Conservation (phyloP, 2,797 vertebrate species). For the Gallinago nigripennis region DNA sequence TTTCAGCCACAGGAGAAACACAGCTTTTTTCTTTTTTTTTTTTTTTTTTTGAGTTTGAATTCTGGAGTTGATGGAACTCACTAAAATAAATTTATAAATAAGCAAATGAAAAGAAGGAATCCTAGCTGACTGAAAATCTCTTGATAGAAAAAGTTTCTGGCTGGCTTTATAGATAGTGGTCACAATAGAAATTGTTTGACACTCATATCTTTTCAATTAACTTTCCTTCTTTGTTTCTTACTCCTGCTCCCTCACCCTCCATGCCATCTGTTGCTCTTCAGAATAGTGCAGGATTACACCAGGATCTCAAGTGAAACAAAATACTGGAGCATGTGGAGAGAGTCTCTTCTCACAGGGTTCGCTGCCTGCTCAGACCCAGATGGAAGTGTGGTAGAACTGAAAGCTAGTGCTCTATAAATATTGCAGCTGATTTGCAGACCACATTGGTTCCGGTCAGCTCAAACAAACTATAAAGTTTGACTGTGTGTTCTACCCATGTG, state of each 20-base stretch:
- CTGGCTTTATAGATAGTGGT: not conserved
- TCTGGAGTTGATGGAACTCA: not conserved
- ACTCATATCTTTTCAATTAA: not conserved
- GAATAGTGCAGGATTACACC: not conserved
- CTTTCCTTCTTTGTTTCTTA: not conserved
- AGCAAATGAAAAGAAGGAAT: not conserved
- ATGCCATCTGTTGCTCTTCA: not conserved
- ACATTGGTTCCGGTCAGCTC: not conserved
- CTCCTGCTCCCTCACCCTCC: not conserved
- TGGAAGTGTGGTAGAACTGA: not conserved
- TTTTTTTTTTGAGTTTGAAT: not conserved
- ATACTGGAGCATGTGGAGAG: not conserved
- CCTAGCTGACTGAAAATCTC: not conserved
- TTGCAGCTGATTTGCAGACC: not conserved
- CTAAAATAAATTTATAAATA: not conserved
- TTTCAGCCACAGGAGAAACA: not conserved
- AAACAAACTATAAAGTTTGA: not conserved
- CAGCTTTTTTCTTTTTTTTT: not conserved
- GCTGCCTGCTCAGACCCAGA: not conserved
- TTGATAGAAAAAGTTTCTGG: not conserved
- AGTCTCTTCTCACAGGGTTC: not conserved
- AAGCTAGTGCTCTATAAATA: accelerated
- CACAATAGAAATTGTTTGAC: not conserved
- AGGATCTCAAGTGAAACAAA: not conserved
- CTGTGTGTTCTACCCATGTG: not conserved